Evolutionary conservation across 2,888 invertebrate genomes (phyloP), one percentile per base, ranked within the genome.

Genomic region (Orchesella flavescens): DNA sequence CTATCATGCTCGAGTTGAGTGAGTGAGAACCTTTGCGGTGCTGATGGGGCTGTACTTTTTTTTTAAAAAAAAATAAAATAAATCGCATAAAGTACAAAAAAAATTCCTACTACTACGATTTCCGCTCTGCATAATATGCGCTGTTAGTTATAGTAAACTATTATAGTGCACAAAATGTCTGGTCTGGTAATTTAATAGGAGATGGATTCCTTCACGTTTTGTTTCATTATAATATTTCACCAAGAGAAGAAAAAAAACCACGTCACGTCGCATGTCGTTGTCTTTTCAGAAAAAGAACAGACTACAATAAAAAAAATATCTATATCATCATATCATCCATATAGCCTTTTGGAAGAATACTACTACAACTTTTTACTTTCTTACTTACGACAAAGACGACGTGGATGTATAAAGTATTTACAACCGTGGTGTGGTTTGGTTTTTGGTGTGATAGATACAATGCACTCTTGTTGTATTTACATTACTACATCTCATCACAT

Each of bases 391-490:
- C 23, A 17, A 1, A 15, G 21, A 12, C 17, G 17, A 15, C 59
- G n/a, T n/a, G n/a, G n/a, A n/a, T n/a, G n/a, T n/a, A n/a, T n/a
- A 59, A 63, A 63, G 63, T 34, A 15, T 46, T 13, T 53, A 13
- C 2, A 17, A 10, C 15, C n/a, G 17, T 53, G 53, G 10, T 46
- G 9, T 46, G 46, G 9, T n/a, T n/a, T 23, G 17, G 17, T 65
- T n/a, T 34, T 4, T 44, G 13, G 23, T 4, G 19, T 49, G 53
- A 59, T n/a, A 57, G 69, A 80, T 80, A 68, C 81, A 81, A 81
- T 81, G 81, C 69, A 81, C 81, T 75, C 81, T 72, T 72, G 19
- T 75, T 57, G 15, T 74, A 82, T 82, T 76, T 82, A 76, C 76
- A 76, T 71, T 65, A 71, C 71, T 57, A 73, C 66, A 44, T 65